These are phyloP conservation scores for Gyrodactylus bullatarudis DNA, from an alignment of 1,140 invertebrate genomes.

Conservation along the genomic window DNA sequence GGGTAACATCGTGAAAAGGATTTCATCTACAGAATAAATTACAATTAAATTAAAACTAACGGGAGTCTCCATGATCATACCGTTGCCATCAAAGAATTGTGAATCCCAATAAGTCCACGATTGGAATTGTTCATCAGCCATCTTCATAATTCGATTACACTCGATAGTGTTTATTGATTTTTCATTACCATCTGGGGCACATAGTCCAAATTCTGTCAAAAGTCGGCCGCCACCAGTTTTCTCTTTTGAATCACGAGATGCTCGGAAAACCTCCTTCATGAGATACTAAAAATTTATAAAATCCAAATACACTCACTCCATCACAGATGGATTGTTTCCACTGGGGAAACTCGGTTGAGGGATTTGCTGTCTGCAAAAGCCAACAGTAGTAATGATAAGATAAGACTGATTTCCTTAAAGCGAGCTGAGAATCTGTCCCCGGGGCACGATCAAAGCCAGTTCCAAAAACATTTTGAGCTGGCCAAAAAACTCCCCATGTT, in stretches of 20 bases:
- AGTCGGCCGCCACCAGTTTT: slow-evolving; percentile 10
- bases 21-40: background rate
- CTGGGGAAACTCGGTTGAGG: slow-evolving; percentile 6
- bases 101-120: slow-evolving; percentile 14
- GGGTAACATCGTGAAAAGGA: background rate
- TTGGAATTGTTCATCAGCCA: slow-evolving; percentile 10
- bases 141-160: slow-evolving; percentile 10
- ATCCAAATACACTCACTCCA: slow-evolving; percentile 8
- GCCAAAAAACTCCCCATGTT: slow-evolving; percentile 11
- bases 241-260: slow-evolving; percentile 7
- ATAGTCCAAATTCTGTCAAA: slow-evolving; percentile 13
- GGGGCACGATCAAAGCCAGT: slow-evolving; percentile 11
- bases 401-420: slow-evolving; percentile 9
- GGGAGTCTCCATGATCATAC: background rate
- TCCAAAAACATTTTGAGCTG: slow-evolving; percentile 9
- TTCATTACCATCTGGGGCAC: slow-evolving; percentile 9
- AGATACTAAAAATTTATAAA: background rate
- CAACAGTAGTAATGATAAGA: slow-evolving; percentile 13
- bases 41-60: background rate
- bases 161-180: slow-evolving; percentile 9
- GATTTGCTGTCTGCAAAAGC: slow-evolving; percentile 10
- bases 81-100: slow-evolving; percentile 9
- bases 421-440: slow-evolving; percentile 8
- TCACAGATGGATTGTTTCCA: slow-evolving; percentile 10
- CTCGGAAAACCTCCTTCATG: slow-evolving; percentile 7